Evolutionary conservation across 2,797 vertebrate genomes (phyloP), one percentile per base, ranked within the genome.

Genomic region (Salmo trutta): DNA sequence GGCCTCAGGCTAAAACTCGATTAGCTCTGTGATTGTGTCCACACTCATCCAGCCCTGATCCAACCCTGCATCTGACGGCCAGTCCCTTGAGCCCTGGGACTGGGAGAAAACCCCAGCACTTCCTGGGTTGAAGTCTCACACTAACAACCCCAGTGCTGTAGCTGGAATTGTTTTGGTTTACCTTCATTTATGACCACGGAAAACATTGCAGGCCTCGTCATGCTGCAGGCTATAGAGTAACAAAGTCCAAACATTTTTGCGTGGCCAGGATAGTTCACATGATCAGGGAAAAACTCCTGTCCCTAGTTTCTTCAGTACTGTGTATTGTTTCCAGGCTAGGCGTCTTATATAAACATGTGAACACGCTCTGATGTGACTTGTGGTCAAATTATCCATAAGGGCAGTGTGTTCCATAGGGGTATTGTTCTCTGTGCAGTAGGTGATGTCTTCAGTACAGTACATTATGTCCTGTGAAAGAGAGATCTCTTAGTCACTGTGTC

Each of bases 1-100:
- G 59, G 21, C n/a, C 59, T 21, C 21, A 62, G 59, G 59, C 59
- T 62, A 24, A 62, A 62, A 21, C n/a, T 6, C 19, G 4, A 65
- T 65, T 65, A 65, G 21, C 70, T 83, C 77, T 75, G 29, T 16
- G 66, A 71, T 53, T 67, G 59, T 82, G 72, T 85, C 77, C 24
- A 10, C 76, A 72, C 74, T 80, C 76, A 73, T 79, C 67, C 16
- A 1, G 66, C 47, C 65, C 73, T 69, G 62, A 73, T 79, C 66
- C 15, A 1, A 69, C 52, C 65, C 73, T 72, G 65, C 76, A 68
- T 86, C 78, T 72, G 21, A 77, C 47, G 19, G 80, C 77, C 77
- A 64, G 81, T 75, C 72, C 79, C 74, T 65, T 79, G 77, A 83
- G 66, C 66, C 16, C 27, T 36, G 68, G 67, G 16, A 15, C 64